Evolutionary conservation across 2,888 invertebrate genomes (phyloP).

Genomic region (Idaea aversata): DNA sequence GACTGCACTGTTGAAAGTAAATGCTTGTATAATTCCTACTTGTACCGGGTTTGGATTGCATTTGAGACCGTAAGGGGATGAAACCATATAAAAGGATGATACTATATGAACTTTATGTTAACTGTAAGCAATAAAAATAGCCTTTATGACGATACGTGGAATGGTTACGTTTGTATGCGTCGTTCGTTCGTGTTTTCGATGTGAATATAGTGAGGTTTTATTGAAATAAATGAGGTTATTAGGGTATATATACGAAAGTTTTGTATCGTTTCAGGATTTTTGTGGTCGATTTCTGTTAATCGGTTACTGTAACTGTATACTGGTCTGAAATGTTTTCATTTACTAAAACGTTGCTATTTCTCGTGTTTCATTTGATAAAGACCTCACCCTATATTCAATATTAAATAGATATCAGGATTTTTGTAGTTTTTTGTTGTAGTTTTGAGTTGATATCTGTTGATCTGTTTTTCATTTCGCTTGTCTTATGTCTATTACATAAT

Average conservation of each 20-base stretch:
- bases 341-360: not conserved
- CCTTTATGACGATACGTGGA: conserved; percentile 78
- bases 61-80: conserved; percentile 72
- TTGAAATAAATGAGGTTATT: conserved; percentile 32
- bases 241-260: conserved; percentile 23
- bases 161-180: conserved; percentile 67
- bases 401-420: no score
- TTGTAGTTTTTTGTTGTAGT: no score
- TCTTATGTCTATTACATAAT: no score
- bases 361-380: not conserved
- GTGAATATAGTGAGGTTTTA: conserved; percentile 31
- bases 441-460: no score
- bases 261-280: conserved; percentile 17
- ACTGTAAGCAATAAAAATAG: conserved; percentile 76
- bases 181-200: conserved; percentile 47
- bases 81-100: conserved; percentile 63
- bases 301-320: conserved; percentile 13
- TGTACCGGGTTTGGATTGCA: conserved; percentile 75
- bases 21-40: conserved; percentile 72
- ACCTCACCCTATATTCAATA: no score
- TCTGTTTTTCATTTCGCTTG: no score
- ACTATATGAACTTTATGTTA: conserved; percentile 75
- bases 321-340: conserved; percentile 9
- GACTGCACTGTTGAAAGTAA: conserved; percentile 78
- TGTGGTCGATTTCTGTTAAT: conserved; percentile 13